Evolutionary conservation across 1,140 invertebrate species (phyloP), one percentile per base, ranked within the genome.

Genomic region (Drosophila lacertosa): DNA sequence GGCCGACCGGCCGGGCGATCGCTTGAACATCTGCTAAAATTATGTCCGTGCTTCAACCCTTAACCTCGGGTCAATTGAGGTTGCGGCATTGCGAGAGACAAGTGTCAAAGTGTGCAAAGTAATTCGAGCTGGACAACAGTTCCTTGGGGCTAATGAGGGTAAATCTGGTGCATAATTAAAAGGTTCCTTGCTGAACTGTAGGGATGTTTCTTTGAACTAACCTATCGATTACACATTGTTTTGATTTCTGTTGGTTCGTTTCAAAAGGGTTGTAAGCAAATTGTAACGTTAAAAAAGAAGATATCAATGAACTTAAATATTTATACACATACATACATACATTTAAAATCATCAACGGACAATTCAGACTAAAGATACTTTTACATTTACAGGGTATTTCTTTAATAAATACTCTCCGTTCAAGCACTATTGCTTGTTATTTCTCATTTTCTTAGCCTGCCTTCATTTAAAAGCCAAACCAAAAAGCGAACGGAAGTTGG

Each of bases 401-500:
- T 5, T 16, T 11, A 26, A 48, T 44, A 20, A n/a, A 7, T 20
- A 33, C 20, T 13, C 37, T 7, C n/a, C n/a, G 15, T 24, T 20
- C 11, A 22, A 20, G 24, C 54, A 44, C 15, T 66, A 58, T 58
- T 15, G n/a, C 57, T 45, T 29, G 35, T 48, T 37, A n/a, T 54
- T 42, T 68, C 33, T 42, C 45, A 55, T 42, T 68, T 67, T 45
- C 50, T 48, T 18, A 20, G 47, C 42, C 42, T 58, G 44, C 51
- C 57, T 74, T 59, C 64, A 81, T 57, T 80, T 62, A 60, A 80
- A 79, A 57, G 32, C 29, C 69, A 35, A 74, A 65, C 59, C 69
- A 78, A 83, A 82, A 69, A 63, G 79, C 74, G 69, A 88, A 88
- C 81, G 82, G 81, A 86, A 86, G 81, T 86, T 82, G 81, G 74